A percentile compares a stretch with the other conserved stretches of the same genome.
Evolutionary conservation across 2,888 invertebrate species (phyloP).

Genomic region (Drosophila testacea): DNA sequence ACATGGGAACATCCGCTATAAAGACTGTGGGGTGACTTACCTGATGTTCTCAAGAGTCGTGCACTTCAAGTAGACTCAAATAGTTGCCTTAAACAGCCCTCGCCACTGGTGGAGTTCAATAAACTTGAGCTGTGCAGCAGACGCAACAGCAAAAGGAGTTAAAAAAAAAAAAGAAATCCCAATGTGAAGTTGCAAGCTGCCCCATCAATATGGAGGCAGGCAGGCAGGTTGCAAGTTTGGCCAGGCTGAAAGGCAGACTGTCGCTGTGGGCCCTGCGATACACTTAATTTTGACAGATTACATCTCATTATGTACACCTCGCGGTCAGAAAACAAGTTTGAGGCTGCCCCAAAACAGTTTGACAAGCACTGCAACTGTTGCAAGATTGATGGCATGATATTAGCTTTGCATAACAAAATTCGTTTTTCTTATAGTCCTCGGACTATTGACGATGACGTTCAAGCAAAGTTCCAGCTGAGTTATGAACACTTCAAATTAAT

Average conservation of each 20-base stretch:
- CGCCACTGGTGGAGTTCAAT: slow-evolving; percentile 59
- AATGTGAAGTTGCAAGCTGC: slow-evolving; percentile 44
- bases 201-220: slow-evolving; percentile 31
- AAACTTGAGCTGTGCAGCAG: slow-evolving; percentile 57
- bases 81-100: slow-evolving; percentile 51
- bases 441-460: slow-evolving; percentile 37
- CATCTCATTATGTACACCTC: slow-evolving; percentile 83
- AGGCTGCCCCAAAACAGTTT: slow-evolving; percentile 49
- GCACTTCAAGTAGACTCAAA: slow-evolving; percentile 5
- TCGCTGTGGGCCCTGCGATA: slow-evolving; percentile 66
- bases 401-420: slow-evolving; percentile 68
- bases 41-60: slow-evolving; percentile 12
- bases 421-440: not conserved
- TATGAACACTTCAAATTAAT: slow-evolving; percentile 77
- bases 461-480: slow-evolving; percentile 39
- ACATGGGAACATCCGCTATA: slow-evolving; percentile 73
- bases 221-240: slow-evolving; percentile 2
- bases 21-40: slow-evolving; percentile 31
- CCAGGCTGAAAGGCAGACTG: slow-evolving; percentile 19
- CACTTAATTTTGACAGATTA: slow-evolving; percentile 84
- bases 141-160: slow-evolving; percentile 39
- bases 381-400: slow-evolving; percentile 74
- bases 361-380: slow-evolving; percentile 48
- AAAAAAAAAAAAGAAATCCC: slow-evolving; percentile 6
- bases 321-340: slow-evolving; percentile 72